These are phyloP conservation scores for Palloptera scutellata DNA, from an alignment of 2,888 invertebrate species.

Conservation along the genomic window DNA sequence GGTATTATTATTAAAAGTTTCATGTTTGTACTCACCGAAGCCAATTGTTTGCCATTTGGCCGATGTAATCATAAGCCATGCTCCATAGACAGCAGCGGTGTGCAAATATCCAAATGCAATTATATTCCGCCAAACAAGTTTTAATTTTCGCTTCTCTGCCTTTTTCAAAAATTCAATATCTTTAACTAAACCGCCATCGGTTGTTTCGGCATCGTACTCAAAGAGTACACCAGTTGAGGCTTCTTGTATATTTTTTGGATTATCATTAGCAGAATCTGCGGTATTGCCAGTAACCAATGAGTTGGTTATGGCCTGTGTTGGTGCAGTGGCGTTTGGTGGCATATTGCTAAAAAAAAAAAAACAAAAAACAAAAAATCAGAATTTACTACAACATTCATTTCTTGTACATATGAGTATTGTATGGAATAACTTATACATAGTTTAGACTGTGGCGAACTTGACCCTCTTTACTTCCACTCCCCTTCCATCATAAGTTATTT, in stretches of 20 bases:
- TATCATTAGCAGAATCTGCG: slow-evolving; percentile 47
- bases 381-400: too few relatives aligned
- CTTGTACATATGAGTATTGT: too few relatives aligned
- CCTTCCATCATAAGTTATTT: too few relatives aligned
- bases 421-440: too few relatives aligned
- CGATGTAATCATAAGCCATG: slow-evolving; percentile 76
- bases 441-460: neutral
- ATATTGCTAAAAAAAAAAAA: slow-evolving; percentile 53
- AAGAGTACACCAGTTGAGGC: slow-evolving; percentile 70
- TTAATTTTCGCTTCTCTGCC: slow-evolving; percentile 68
- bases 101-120: slow-evolving; percentile 81
- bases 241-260: slow-evolving; percentile 50
- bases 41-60: slow-evolving; percentile 77
- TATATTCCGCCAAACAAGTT: slow-evolving; percentile 85
- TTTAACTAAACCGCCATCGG: slow-evolving; percentile 69
- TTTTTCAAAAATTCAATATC: slow-evolving; percentile 67
- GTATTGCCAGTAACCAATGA: slow-evolving; percentile 49
- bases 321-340: slow-evolving; percentile 68
- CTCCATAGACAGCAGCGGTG: slow-evolving; percentile 77
- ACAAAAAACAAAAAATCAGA: too few relatives aligned
- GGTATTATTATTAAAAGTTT: neutral
- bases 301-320: slow-evolving; percentile 60
- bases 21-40: slow-evolving; percentile 70
- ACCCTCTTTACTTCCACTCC: neutral
- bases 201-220: slow-evolving; percentile 73